Base-by-base conservation (phyloP, 2,888 invertebrate species). In the Esperia sulphurella region DNA sequence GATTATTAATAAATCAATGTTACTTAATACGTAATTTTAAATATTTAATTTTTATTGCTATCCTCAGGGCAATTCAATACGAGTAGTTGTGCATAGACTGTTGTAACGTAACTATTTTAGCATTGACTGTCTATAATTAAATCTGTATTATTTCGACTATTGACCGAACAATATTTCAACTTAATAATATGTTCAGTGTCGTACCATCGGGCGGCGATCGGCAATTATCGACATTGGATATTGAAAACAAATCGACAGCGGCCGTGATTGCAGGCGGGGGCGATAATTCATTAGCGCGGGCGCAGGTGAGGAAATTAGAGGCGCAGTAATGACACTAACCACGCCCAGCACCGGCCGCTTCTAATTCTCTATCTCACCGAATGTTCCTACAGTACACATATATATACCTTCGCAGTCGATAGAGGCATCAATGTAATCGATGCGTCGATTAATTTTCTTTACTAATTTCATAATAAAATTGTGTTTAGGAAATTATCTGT, bases 291-390 rank as follows among this genome's bases (percentile, higher is more conserved):
- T 83, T 78, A 81, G 57, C n/a, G 70, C 81, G 79, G 79, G 68
- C 63, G 70, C 81, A 80, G 79, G 81, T 81, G 82, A 71, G 74
- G 71, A 77, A 69, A 77, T 79, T 76, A 80, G 71, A 74, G 75
- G 66, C 59, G 55, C 58, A 51, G 57, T 83, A 84, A 85, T 83
- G 82, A 79, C 69, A 49, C 30, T 39, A 51, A 60, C 71, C 80
- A 73, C 83, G 80, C 83, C 83, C 67, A 53, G 44, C 43, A 39
- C 14, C 46, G 39, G 40, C 9, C 44, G 51, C 50, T 43, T 49
- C 57, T 57, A 58, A 55, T 59, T 58, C 48, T 50, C 48, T 46
- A 49, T 51, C 41, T 47, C 45, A 46, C 38, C 48, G 42, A 35
- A 46, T 12, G 8, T 4, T 8, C 7, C 33, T 10, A 33, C 7